phyloP scores from a whole-genome alignment of 2,797 vertebrate species.

The Philypnodon macrostomus region DNA sequence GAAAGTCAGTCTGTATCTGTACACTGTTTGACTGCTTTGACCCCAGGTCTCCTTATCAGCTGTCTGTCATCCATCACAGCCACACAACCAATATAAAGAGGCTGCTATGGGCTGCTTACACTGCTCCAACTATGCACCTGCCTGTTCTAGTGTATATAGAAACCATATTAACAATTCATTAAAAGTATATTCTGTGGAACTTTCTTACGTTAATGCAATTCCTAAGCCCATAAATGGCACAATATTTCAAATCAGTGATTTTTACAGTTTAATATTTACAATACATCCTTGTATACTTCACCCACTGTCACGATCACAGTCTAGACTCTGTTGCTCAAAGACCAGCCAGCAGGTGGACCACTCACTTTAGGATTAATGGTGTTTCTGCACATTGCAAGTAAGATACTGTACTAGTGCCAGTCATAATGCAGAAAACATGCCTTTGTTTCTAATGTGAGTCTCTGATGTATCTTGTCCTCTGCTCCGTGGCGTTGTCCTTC shows the following conservation, averaged over 20 bases:
- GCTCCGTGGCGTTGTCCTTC: slow-evolving; percentile 33
- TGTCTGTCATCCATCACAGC: slow-evolving; percentile 58
- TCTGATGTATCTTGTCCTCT: slow-evolving; percentile 44
- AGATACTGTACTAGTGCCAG: too few species aligned
- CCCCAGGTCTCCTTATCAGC: slow-evolving; percentile 66
- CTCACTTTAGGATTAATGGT: slow-evolving; percentile 3
- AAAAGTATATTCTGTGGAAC: background rate
- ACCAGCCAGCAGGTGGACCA: slow-evolving; percentile 24
- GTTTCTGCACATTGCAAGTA: too few species aligned
- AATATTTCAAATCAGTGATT: slow-evolving; percentile 16
- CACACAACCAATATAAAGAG: slow-evolving; percentile 41
- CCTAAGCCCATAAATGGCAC: slow-evolving; percentile 11
- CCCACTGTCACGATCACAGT: slow-evolving; percentile 19
- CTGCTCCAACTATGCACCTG: slow-evolving; percentile 29
- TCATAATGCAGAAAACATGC: too few species aligned
- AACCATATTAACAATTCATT: background rate
- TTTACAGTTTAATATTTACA: slow-evolving; percentile 20
- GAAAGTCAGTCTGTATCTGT: slow-evolving; percentile 47
- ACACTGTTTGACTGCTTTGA: slow-evolving; percentile 59
- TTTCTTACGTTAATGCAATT: slow-evolving; percentile 2
- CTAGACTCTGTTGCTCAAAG: slow-evolving; percentile 5
- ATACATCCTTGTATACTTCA: slow-evolving; percentile 12
- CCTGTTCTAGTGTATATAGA: slow-evolving; percentile 28
- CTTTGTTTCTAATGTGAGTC: slow-evolving; percentile 46
- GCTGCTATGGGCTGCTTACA: slow-evolving; percentile 42